Conservation (phyloP, 2,113 vertebrate genomes). For the Cacatua alba region DNA sequence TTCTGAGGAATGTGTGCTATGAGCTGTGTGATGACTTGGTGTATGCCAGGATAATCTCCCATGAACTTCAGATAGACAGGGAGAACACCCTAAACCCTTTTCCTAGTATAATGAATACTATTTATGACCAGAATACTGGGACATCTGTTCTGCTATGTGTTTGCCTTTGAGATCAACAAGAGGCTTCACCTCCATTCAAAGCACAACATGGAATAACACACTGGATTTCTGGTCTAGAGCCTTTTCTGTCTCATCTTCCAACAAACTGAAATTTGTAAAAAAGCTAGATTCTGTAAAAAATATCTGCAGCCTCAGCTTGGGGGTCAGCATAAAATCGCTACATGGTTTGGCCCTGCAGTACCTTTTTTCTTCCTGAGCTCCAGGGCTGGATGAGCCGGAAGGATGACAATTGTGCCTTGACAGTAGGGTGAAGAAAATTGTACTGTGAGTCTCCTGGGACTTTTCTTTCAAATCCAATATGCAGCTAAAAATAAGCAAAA, state of each 20-base stretch:
- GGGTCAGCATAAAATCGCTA: neutral
- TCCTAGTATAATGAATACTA: neutral
- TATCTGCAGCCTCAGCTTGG: neutral
- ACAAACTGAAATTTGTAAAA: neutral
- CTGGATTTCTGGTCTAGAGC: neutral
- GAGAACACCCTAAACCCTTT: neutral
- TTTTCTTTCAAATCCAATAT: neutral
- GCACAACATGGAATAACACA: neutral
- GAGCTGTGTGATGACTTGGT: neutral
- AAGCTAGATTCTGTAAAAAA: neutral
- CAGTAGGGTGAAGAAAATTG: neutral
- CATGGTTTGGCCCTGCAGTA: neutral
- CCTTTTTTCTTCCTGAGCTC: neutral
- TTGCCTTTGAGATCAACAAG: neutral
- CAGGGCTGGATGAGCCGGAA: neutral
- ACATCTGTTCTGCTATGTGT: accelerated
- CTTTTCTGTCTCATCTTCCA: neutral
- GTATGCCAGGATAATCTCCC: neutral
- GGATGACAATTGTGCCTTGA: neutral
- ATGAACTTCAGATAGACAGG: neutral
- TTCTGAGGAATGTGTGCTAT: neutral
- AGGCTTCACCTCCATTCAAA: neutral
- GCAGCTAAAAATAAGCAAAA: neutral
- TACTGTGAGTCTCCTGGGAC: neutral
- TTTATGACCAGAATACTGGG: neutral